Base-by-base conservation (phyloP, 1,140 invertebrate species). In the Leptestheria dahalacensis region DNA sequence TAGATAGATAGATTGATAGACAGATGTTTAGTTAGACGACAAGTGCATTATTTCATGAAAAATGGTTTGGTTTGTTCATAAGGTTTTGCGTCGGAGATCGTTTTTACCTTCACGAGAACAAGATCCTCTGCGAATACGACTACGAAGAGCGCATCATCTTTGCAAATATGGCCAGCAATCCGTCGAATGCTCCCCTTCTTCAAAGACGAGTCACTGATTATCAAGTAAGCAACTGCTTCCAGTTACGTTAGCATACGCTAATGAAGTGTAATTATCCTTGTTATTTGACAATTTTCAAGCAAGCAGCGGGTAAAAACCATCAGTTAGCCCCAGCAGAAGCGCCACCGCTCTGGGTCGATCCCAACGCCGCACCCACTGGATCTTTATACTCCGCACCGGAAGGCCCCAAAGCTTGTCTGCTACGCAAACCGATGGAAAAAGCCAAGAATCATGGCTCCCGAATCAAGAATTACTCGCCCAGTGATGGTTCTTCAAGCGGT, bases 51-150 rank as follows among this genome's bases (percentile, higher is more conserved):
- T 53, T 54, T 25, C 21, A 28, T 24, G 9, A 58, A 46, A 6
- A 15, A 66, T 64, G 66, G 66, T 65, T 69, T 58, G 66, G 75
- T 74, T 41, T 41, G 15, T n/a, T 54, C 18, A 10, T 1, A 78
- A 93, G 91, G 79, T 95, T 95, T 77, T 95, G 91, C 74, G 88
- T 95, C 3, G 91, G 91, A 2, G 91, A 95, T 70, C 78, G 86
- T 66, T 95, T 91, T 72, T 93, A 91, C 71, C 73, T 93, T 63
- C 90, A 85, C 73, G 88, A 93, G 72, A 93, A 92, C 75, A 90
- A 90, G 74, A 91, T 95, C 63, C 78, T 94, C 1, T 95, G 90
- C 74, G 88, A 93, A 71, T 90, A 91, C 71, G 90, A 95, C 73
- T 94, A 93, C 73, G 88, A 93, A 71, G 90, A 93, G 71, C 74